Conservation (phyloP, 2,888 invertebrate species). For the Hydrotaea cyrtoneurina region DNA sequence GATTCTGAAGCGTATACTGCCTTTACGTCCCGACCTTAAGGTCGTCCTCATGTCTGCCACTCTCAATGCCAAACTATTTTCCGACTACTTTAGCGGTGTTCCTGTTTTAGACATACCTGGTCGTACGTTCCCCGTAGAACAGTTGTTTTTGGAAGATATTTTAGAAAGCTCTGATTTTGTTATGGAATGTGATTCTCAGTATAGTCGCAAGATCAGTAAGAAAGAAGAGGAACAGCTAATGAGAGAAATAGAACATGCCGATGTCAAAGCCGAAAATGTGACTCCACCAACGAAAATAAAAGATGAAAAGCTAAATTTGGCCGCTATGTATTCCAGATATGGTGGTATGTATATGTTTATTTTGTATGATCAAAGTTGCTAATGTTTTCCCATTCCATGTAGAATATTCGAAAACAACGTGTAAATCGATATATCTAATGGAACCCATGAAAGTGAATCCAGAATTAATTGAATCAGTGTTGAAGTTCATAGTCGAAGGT, state of each 20-base stretch:
- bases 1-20: constrained; percentile 89
- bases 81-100: constrained; percentile 89
- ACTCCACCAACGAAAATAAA: constrained; percentile 84
- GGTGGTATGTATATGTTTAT: constrained; percentile 79
- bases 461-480: constrained; percentile 87
- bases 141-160: constrained; percentile 90
- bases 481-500: constrained; percentile 87
- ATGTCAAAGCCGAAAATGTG: constrained; percentile 82
- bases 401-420: constrained; percentile 84
- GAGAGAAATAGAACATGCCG: constrained; percentile 85
- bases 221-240: constrained; percentile 84
- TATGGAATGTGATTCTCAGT: constrained; percentile 83
- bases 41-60: constrained; percentile 97
- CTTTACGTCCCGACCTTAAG: constrained; percentile 87
- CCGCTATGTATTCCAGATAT: constrained; percentile 86
- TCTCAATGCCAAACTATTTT: constrained; percentile 91
- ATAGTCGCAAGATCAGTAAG: constrained; percentile 84
- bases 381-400: neutral
- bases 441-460: constrained; percentile 89
- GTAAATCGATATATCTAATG: constrained; percentile 89
- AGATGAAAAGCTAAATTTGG: constrained; percentile 87
- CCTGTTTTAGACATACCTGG: constrained; percentile 92
- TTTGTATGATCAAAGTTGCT: neutral
- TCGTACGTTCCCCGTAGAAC: constrained; percentile 91
- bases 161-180: constrained; percentile 85